A percentile compares a stretch with the other conserved stretches of the same genome.
phyloP scores from a whole-genome alignment of 2,113 vertebrate species.

The Tragelaphus strepsiceros region DNA sequence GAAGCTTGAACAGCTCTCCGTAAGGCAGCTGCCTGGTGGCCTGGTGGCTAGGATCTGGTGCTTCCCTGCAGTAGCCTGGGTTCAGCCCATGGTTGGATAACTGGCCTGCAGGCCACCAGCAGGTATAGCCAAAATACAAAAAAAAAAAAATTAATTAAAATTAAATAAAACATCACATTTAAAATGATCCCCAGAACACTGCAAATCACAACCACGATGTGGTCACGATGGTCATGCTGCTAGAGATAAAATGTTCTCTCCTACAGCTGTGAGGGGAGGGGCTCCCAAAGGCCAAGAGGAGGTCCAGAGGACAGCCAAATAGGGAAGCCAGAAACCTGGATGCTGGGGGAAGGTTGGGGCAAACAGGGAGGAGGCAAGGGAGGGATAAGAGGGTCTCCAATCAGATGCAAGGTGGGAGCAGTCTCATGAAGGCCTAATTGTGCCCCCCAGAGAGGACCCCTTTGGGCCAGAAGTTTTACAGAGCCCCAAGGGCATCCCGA shows the following conservation, averaged over 20 bases:
- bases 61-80: neutral
- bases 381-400: too few relatives aligned
- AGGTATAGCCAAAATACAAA: neutral
- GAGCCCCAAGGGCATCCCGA: neutral
- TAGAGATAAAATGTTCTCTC: neutral
- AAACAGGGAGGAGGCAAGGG: neutral
- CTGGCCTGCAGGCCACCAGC: neutral
- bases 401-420: neutral
- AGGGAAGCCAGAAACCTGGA: neutral
- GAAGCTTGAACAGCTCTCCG: neutral
- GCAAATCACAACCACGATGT: neutral
- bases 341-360: neutral
- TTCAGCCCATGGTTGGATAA: too few relatives aligned
- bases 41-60: neutral
- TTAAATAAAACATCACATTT: neutral
- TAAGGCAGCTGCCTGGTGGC: neutral
- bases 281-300: neutral
- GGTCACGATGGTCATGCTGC: neutral
- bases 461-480: neutral
- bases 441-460: neutral
- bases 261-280: neutral
- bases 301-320: neutral
- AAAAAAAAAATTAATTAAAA: neutral
- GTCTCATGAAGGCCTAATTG: neutral
- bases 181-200: neutral